These are phyloP conservation scores for Julus scanicus DNA, from an alignment of 2,888 invertebrate genomes.

Conservation along the genomic window DNA sequence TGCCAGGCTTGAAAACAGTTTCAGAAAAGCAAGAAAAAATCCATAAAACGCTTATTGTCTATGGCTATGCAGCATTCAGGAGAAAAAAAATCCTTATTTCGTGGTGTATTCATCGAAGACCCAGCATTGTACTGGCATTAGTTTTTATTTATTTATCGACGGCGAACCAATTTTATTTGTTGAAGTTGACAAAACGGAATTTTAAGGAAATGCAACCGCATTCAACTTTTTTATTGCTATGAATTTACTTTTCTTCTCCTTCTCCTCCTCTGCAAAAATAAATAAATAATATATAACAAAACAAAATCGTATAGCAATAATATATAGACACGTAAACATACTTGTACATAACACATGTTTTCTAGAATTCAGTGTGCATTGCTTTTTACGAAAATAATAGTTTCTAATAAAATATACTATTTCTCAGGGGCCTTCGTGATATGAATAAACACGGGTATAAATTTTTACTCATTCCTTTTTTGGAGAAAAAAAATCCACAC, in stretches of 20 bases:
- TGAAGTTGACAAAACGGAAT: background rate
- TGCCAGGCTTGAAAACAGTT: conserved; percentile 37
- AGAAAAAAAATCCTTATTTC: background rate
- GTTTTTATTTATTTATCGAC: conserved; percentile 38
- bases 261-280: background rate
- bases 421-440: background rate
- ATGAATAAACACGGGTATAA: background rate
- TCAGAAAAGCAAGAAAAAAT: conserved; percentile 20
- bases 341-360: background rate
- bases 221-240: background rate
- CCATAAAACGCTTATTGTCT: conserved; percentile 22
- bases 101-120: background rate
- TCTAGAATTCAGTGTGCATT: background rate
- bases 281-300: background rate
- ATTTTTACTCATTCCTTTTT: background rate
- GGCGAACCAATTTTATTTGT: background rate
- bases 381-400: background rate
- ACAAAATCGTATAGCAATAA: background rate
- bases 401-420: background rate
- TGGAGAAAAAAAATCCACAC: background rate
- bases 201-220: background rate
- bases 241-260: background rate
- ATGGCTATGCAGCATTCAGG: background rate
- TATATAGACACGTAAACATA: background rate
- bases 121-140: background rate